Conservation (phyloP, 1,140 invertebrate genomes). For the Dinoponera quadriceps region DNA sequence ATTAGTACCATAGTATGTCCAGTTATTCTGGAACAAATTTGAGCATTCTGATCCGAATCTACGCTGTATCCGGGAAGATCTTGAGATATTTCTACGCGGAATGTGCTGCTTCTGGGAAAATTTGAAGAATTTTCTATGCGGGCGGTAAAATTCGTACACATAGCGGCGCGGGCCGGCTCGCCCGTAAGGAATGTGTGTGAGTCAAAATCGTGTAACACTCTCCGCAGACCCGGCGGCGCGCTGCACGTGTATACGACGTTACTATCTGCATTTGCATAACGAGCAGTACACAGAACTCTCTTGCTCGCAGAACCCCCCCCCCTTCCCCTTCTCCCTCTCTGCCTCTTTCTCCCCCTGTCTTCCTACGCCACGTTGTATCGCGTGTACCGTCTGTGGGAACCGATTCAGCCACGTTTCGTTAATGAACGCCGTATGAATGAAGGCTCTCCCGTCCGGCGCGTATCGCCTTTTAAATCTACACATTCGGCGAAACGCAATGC, state of each 20-base stretch:
- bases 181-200: slow-evolving; percentile 9
- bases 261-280: slow-evolving; percentile 70
- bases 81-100: background rate
- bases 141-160: background rate
- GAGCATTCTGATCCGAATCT: no score
- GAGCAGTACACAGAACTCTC: slow-evolving; percentile 64
- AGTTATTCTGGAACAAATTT: no score
- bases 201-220: slow-evolving; percentile 41
- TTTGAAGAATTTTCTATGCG: background rate
- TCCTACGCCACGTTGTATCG: slow-evolving; percentile 23
- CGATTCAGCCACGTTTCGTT: slow-evolving; percentile 61
- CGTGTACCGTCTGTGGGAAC: slow-evolving; percentile 59
- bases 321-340: background rate
- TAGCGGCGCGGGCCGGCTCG: background rate
- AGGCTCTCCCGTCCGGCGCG: slow-evolving; percentile 35
- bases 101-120: no score
- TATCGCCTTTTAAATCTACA: slow-evolving; percentile 57
- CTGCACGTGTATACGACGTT: slow-evolving; percentile 65
- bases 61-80: no score
- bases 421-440: slow-evolving; percentile 62
- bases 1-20: no score
- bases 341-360: background rate
- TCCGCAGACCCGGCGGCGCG: slow-evolving; percentile 15
- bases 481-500: slow-evolving; percentile 39
- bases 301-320: slow-evolving; percentile 49